phyloP scores from a whole-genome alignment of 2,888 invertebrate species.

The Diploptera punctata region DNA sequence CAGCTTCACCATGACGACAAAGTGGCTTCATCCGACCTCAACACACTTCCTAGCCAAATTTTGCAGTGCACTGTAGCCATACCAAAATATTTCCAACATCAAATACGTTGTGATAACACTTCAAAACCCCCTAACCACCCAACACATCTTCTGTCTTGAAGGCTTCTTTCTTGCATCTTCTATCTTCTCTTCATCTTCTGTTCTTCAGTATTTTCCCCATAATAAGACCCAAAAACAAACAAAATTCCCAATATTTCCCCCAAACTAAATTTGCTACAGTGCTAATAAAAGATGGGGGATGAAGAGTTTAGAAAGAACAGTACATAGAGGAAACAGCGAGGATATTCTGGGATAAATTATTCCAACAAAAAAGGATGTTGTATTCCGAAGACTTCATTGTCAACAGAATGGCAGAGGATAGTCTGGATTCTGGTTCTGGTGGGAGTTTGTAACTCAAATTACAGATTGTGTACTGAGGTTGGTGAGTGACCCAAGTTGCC shows the following conservation, averaged over 20 bases:
- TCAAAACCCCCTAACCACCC: slow-evolving; percentile 24
- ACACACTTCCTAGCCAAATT: slow-evolving; percentile 27
- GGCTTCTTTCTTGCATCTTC: slow-evolving; percentile 58
- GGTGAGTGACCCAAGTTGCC: not conserved
- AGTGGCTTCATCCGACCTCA: slow-evolving; percentile 11
- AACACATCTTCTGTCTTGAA: slow-evolving; percentile 50
- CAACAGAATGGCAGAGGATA: slow-evolving; percentile 1
- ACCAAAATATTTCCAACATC: slow-evolving; percentile 7
- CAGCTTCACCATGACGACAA: slow-evolving; percentile 29
- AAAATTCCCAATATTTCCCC: slow-evolving; percentile 5
- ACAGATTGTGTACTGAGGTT: not conserved
- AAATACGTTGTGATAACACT: slow-evolving; percentile 17
- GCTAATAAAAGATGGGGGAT: not conserved
- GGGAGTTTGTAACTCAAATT: not conserved
- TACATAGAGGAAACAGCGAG: not conserved
- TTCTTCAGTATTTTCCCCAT: slow-evolving; percentile 48
- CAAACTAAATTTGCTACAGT: slow-evolving; percentile 5
- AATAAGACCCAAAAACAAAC: not conserved
- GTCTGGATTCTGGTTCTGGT: not conserved
- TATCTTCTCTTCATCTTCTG: slow-evolving; percentile 58
- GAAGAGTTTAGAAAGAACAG: slow-evolving; percentile 10
- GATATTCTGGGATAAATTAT: not conserved
- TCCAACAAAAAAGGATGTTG: not conserved
- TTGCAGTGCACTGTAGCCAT: slow-evolving; percentile 31
- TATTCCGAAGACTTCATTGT: slow-evolving; percentile 3